Evolutionary conservation across 2,113 vertebrate species (phyloP).

Genomic region (Rhynchomys soricoides): DNA sequence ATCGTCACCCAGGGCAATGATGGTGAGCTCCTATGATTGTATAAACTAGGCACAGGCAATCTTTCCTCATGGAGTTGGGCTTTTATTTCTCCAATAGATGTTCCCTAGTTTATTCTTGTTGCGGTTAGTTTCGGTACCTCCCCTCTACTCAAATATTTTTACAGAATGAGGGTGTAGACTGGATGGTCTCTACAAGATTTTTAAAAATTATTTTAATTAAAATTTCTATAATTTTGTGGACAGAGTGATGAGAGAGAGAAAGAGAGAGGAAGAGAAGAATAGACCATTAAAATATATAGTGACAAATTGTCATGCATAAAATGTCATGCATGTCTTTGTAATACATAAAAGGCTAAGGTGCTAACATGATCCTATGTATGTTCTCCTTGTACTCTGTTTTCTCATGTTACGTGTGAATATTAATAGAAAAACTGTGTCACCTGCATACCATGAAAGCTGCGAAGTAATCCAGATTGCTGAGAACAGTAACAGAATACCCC

Average conservation of each 20-base stretch:
- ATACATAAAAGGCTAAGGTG: background rate
- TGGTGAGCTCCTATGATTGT: background rate
- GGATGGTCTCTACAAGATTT: background rate
- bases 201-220: background rate
- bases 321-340: background rate
- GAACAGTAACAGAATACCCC: background rate
- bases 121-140: background rate
- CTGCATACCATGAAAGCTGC: background rate
- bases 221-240: background rate
- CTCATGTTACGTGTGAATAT: background rate
- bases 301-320: background rate
- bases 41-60: background rate
- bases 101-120: background rate
- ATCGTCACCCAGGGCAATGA: background rate
- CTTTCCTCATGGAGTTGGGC: background rate
- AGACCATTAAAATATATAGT: background rate
- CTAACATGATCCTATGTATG: background rate
- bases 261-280: background rate
- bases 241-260: background rate
- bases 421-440: background rate
- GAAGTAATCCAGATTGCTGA: background rate
- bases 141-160: background rate
- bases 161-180: background rate
- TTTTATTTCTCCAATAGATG: background rate
- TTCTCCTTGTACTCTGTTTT: background rate